Percentiles rank a stretch among this genome's conserved stretches.
Conservation (phyloP, 2,113 vertebrate species). For the Phalacrocorax brasilianus region DNA sequence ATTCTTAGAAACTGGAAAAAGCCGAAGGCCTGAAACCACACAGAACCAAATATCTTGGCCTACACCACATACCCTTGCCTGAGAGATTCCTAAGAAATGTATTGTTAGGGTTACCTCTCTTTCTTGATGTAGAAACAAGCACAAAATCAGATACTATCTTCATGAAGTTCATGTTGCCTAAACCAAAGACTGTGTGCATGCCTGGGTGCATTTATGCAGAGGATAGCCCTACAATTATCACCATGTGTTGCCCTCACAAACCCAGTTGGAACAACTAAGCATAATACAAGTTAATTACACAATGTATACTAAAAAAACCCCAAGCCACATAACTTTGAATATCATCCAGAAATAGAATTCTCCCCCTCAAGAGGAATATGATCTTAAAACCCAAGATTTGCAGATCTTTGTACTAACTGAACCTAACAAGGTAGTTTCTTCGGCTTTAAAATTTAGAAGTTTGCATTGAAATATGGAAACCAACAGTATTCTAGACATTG, state of each 20-base stretch:
- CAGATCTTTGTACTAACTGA: neutral
- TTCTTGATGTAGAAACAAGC: accelerated
- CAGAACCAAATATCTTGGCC: neutral
- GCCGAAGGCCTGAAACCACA: neutral
- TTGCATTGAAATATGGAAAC: neutral
- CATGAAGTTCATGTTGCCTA: neutral
- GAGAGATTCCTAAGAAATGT: neutral
- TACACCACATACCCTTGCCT: neutral
- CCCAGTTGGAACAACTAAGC: neutral
- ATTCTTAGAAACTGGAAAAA: neutral
- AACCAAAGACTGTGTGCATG: neutral
- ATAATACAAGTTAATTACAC: neutral
- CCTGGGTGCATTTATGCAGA: neutral
- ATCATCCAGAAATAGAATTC: neutral
- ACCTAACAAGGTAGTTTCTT: neutral
- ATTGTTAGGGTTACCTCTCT: neutral
- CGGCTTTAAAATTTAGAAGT: neutral
- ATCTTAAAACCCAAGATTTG: neutral
- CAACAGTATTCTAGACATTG: neutral
- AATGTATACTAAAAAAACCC: neutral
- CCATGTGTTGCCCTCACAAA: neutral
- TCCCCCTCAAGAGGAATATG: neutral
- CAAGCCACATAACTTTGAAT: neutral
- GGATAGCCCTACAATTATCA: neutral
- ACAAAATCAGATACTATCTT: neutral